Evolutionary conservation across 1,140 invertebrate genomes (phyloP), one percentile per base, ranked within the genome.

Genomic region (Trinorchestia longiramus): DNA sequence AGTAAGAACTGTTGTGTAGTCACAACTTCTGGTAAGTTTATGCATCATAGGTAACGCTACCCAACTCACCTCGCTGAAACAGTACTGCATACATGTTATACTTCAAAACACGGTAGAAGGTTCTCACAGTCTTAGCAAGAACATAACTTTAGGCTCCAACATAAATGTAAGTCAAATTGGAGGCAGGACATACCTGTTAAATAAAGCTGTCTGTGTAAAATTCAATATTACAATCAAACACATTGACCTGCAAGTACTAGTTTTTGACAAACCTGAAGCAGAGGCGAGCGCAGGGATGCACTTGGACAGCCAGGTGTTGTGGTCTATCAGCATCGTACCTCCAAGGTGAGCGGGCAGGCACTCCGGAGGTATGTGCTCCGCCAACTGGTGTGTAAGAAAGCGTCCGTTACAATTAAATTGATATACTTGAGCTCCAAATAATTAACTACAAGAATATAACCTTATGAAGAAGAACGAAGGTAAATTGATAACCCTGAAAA

Each of bases 271-370:
- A 97, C 92, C 92, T 43, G 92, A 45, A 1, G 44, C 92, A 45
- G 92, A 4, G 97, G 98, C 98, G 98, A 98, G 98, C 97, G 98
- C 98, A 97, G 98, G 98, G 97, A 98, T 97, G 97, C 98, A 99
- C 97, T 98, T 98, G 96, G 98, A 97, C 96, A 99, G 98, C 99
- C 99, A 99, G 97, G 98, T 98, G 97, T 98, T 98, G 98, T 99
- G 99, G 97, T 99, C 98, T 96, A 99, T 98, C 97, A 98, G 98
- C 97, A 99, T 98, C 96, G 98, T 98, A 96, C 99, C 99, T 96
- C 99, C 99, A 96, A 99, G 98, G 97, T 98, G 98, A 96, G 97
- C 97, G 95, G 99, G 99, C 97, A 99, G 98, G 97, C 98, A 98
- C 97, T 98, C 98, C 92, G 98, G 97, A 42, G 98, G 97, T 90